These are phyloP conservation scores for Trachelus tabidus DNA, from an alignment of 2,888 invertebrate species.

Conservation along the genomic window DNA sequence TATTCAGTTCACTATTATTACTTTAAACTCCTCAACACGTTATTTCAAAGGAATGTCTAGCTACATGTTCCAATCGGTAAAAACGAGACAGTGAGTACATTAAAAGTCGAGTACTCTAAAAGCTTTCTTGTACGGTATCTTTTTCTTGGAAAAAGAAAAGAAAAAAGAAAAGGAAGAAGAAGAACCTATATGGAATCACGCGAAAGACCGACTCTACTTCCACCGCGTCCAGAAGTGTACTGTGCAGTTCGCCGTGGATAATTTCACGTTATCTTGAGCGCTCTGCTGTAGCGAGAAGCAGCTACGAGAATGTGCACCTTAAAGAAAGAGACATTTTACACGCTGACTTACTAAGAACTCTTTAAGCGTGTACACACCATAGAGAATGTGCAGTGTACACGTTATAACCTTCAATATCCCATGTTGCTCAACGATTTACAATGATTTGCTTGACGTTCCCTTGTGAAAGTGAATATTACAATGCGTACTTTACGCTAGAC, in stretches of 20 bases:
- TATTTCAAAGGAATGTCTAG: constrained; percentile 36
- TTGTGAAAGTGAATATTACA: background rate
- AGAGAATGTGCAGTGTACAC: constrained; percentile 1
- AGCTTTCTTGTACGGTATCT: constrained; percentile 27
- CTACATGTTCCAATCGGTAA: constrained; percentile 18
- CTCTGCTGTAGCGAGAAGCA: constrained; percentile 25
- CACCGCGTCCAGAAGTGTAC: constrained; percentile 35
- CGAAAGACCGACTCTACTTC: background rate
- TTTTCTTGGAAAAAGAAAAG: background rate
- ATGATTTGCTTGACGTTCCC: background rate
- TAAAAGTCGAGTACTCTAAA: constrained; percentile 39
- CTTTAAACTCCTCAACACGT: constrained; percentile 21
- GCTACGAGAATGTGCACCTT: constrained; percentile 21
- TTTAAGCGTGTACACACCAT: background rate
- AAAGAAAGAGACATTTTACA: background rate
- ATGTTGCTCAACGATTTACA: background rate
- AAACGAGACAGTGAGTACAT: constrained; percentile 25
- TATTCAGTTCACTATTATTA: constrained; percentile 25
- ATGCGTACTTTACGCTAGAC: background rate
- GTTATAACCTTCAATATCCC: background rate
- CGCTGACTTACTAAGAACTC: background rate
- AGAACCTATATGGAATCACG: background rate
- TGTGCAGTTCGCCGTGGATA: constrained; percentile 29
- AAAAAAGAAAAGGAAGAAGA: constrained; percentile 6
- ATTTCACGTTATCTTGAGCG: constrained; percentile 37